Conservation (phyloP, 1,140 invertebrate genomes). For the Gonatopus flavifemur region DNA sequence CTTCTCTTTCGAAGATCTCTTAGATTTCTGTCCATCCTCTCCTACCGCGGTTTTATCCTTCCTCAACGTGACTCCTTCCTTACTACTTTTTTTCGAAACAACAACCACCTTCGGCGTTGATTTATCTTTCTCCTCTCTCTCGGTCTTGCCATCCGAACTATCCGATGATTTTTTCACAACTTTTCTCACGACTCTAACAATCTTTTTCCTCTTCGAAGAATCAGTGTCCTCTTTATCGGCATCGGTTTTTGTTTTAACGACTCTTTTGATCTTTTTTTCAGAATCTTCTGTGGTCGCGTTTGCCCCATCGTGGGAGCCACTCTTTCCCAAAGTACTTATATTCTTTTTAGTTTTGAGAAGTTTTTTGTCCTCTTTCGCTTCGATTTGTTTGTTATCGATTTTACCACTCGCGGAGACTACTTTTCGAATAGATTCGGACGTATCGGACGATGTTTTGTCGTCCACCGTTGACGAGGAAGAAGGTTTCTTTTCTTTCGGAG, state of each 20-base stretch:
- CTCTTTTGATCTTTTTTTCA: slow-evolving; percentile 37
- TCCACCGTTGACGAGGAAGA: background rate
- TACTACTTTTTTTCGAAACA: too few relatives aligned
- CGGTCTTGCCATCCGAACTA: slow-evolving; percentile 32
- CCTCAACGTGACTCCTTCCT: slow-evolving; percentile 23
- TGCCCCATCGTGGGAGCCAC: slow-evolving; percentile 17
- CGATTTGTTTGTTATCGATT: slow-evolving; percentile 30
- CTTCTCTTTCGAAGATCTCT: slow-evolving; percentile 19
- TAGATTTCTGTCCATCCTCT: background rate
- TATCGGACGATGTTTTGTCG: slow-evolving; percentile 8
- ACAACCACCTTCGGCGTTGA: slow-evolving; percentile 22
- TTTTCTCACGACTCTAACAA: slow-evolving; percentile 45
- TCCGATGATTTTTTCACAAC: slow-evolving; percentile 45
- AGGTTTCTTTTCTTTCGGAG: slow-evolving; percentile 16
- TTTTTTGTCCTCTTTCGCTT: slow-evolving; percentile 19
- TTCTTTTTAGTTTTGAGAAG: slow-evolving; percentile 27
- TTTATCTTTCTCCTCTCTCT: slow-evolving; percentile 33
- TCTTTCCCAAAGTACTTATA: slow-evolving; percentile 18
- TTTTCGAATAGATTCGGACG: slow-evolving; percentile 13
- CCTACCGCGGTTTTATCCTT: slow-evolving; percentile 3
- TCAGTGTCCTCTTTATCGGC: slow-evolving; percentile 33
- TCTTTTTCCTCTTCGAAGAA: slow-evolving; percentile 46
- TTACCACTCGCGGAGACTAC: background rate
- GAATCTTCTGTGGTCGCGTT: slow-evolving; percentile 25
- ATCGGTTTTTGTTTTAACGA: slow-evolving; percentile 29